Evolutionary conservation across 92 coral and sea anemone genomes (phyloP), one percentile per base, ranked within the genome.

Genomic region (Palythoa grandiflora): DNA sequence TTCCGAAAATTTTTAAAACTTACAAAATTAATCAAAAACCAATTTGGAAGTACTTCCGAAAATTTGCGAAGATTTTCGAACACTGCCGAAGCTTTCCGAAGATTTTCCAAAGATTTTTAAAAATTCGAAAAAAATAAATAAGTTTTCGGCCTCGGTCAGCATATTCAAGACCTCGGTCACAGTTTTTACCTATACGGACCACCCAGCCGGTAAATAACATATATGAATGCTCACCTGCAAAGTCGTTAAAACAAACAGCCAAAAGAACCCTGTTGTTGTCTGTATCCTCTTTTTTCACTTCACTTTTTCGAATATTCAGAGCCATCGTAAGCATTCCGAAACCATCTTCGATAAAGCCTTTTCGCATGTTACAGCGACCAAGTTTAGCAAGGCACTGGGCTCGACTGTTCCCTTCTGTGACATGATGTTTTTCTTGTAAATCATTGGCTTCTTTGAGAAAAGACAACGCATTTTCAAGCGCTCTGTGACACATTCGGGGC

Each of bases 161-260:
- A n/a, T n/a, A n/a, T n/a, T n/a, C n/a, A n/a, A n/a, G n/a, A n/a
- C n/a, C n/a, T n/a, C n/a, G n/a, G n/a, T n/a, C n/a, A n/a, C n/a
- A n/a, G n/a, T n/a, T n/a, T n/a, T n/a, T n/a, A n/a, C n/a, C n/a
- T n/a, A n/a, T n/a, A n/a, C n/a, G n/a, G n/a, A n/a, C n/a, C n/a
- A n/a, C n/a, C n/a, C n/a, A n/a, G n/a, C n/a, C n/a, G n/a, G n/a
- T n/a, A n/a, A n/a, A n/a, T n/a, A n/a, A n/a, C n/a, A n/a, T n/a
- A n/a, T n/a, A n/a, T 28, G 28, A 28, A 28, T 28, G 28, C 28
- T 28, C 37, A 93, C 95, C 95, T 79, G 91, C 95, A 83, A 60
- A 65, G 57, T 93, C 95, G 71, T 75, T 93, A 15, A n/a, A 71
- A 1, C 90, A 77, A 1, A 90, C 88, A 66, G 83, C 87, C 53